Conservation (phyloP, 2,797 vertebrate genomes). For the Distichodus sexfasciatus region DNA sequence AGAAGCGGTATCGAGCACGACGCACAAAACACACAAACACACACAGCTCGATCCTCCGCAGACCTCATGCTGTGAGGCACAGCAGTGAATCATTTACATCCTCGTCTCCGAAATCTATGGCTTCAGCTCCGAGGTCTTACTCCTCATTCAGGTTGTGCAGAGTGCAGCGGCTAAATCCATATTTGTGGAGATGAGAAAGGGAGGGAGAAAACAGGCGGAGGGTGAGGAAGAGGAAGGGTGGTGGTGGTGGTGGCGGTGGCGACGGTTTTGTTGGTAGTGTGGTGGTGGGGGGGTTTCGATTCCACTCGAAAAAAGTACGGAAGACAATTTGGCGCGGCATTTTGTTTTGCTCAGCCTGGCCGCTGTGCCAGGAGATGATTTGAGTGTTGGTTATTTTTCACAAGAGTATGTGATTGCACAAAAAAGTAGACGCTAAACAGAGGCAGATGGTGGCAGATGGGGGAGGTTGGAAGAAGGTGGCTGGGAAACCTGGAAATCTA, state of each 20-base stretch:
- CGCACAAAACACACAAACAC: not conserved
- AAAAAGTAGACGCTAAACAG: conserved; percentile 98
- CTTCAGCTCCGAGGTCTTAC: conserved; percentile 21
- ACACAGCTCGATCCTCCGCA: not conserved
- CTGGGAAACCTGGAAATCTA: conserved; percentile 97
- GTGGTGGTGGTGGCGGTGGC: conserved; percentile 48
- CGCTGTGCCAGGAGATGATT: conserved; percentile 97
- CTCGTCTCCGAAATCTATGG: not conserved
- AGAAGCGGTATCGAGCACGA: not conserved
- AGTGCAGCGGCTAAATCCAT: conserved; percentile 65
- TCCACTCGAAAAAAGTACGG: conserved; percentile 87
- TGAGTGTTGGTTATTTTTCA: conserved; percentile 99
- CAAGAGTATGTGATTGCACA: conserved; percentile 97
- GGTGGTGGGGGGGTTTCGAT: conserved; percentile 62
- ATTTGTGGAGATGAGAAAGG: conserved; percentile 51
- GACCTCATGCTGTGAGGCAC: not conserved
- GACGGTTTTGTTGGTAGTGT: too few relatives aligned
- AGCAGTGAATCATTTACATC: not conserved
- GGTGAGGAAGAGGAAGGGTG: conserved; percentile 51
- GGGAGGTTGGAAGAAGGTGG: conserved; percentile 99
- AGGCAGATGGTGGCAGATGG: conserved; percentile 99
- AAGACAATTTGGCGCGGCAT: conserved; percentile 94
- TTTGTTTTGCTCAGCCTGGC: conserved; percentile 85
- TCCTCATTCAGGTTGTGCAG: conserved; percentile 60
- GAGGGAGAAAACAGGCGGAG: conserved; percentile 59